phyloP scores from a whole-genome alignment of 2,888 invertebrate genomes.

The Eupithecia pulchellata region DNA sequence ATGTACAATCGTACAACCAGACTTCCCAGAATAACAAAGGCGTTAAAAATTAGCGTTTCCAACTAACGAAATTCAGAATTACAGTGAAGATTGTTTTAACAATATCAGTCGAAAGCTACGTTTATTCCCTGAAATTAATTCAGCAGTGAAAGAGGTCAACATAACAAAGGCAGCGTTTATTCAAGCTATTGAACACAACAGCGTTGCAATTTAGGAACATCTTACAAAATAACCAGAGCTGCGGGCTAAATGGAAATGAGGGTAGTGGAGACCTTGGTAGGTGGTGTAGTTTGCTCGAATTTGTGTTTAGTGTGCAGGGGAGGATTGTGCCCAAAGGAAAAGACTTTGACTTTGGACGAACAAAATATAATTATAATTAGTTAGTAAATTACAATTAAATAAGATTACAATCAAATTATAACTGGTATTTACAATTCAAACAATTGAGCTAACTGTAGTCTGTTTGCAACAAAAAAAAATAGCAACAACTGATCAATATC shows the following conservation, averaged over 20 bases:
- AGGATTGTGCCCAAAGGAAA: neutral
- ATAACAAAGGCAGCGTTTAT: slow-evolving; percentile 34
- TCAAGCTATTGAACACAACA: slow-evolving; percentile 46
- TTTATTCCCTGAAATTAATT: slow-evolving; percentile 39
- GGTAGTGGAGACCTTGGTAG: slow-evolving; percentile 25
- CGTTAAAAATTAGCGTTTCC: neutral
- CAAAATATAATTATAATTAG: neutral
- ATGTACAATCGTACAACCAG: neutral
- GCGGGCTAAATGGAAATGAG: slow-evolving; percentile 48
- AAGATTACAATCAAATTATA: too few species aligned
- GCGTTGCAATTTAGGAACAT: slow-evolving; percentile 44
- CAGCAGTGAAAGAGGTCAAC: slow-evolving; percentile 39
- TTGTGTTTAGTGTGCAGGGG: slow-evolving; percentile 35
- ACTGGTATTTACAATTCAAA: too few species aligned
- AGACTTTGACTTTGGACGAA: neutral
- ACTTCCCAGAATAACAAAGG: neutral
- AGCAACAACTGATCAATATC: too few species aligned
- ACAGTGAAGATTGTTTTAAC: slow-evolving; percentile 14
- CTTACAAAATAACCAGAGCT: slow-evolving; percentile 38
- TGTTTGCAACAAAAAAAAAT: too few species aligned
- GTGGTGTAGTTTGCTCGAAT: slow-evolving; percentile 55
- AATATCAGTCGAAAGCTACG: slow-evolving; percentile 18
- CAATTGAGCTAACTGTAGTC: too few species aligned
- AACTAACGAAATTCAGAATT: neutral
- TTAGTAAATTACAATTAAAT: too few species aligned